Evolutionary conservation across 2,113 vertebrate species (phyloP).

Genomic region (Thamnophis sirtalis): DNA sequence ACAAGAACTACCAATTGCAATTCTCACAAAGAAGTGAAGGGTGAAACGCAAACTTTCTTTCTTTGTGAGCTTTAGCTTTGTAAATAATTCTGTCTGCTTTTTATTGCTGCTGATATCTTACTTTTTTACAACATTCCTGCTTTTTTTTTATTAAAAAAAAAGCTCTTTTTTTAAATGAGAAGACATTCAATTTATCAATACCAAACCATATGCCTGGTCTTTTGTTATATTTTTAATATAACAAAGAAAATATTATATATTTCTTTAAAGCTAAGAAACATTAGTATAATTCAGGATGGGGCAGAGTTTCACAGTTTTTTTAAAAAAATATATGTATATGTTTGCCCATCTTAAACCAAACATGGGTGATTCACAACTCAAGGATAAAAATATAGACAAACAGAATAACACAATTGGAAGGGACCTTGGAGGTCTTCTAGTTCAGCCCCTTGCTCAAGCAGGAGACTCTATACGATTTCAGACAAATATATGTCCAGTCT

Average conservation of each 20-base stretch:
- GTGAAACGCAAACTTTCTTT: neutral
- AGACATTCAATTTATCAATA: neutral
- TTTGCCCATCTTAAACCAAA: neutral
- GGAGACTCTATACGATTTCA: neutral
- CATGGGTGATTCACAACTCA: neutral
- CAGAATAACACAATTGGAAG: neutral
- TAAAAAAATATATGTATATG: neutral
- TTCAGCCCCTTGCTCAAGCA: neutral
- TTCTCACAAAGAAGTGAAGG: neutral
- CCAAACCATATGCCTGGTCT: neutral
- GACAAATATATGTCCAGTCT: neutral
- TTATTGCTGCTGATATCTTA: neutral
- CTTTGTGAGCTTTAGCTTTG: neutral
- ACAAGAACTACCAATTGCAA: neutral
- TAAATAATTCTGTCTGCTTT: neutral
- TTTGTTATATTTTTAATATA: neutral
- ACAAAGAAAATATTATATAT: too few species aligned
- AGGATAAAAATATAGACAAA: neutral
- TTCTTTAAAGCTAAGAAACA: neutral
- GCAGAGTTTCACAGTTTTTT: neutral
- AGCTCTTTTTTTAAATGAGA: neutral
- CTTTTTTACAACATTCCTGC: neutral
- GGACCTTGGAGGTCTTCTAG: neutral
- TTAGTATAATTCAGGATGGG: neutral
- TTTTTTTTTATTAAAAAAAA: neutral